These are phyloP conservation scores for Junco hyemalis DNA, from an alignment of 2,113 vertebrate species.

Conservation along the genomic window DNA sequence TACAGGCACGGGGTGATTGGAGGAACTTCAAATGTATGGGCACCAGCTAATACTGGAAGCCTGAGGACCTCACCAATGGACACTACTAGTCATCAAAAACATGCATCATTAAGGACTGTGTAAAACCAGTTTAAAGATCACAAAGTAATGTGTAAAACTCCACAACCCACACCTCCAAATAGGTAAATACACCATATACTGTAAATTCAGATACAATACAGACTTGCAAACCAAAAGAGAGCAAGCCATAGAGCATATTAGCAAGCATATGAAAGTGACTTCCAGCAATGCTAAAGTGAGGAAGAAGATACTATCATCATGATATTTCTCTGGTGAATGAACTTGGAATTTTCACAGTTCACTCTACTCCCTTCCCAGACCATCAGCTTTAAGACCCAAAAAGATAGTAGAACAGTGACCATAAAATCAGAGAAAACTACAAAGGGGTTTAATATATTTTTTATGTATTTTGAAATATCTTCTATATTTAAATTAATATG, in stretches of 20 bases:
- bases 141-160: neutral
- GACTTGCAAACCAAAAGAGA: neutral
- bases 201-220: neutral
- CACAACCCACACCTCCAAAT: neutral
- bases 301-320: neutral
- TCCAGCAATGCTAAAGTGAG: neutral
- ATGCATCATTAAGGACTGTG: neutral
- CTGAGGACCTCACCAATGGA: neutral
- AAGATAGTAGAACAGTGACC: neutral
- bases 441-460: neutral
- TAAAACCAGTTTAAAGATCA: neutral
- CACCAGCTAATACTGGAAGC: neutral
- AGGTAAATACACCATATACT: neutral
- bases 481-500: neutral
- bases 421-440: neutral
- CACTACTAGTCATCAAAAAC: neutral
- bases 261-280: neutral
- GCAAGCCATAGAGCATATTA: neutral
- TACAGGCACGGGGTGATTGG: neutral
- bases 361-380: neutral
- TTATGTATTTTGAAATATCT: neutral
- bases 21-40: neutral
- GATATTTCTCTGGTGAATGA: neutral
- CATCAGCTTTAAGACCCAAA: neutral
- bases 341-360: neutral